These are phyloP conservation scores for Morbakka virulenta DNA, from an alignment of 30 jellyfish, hydroid and myxozoan genomes.

Conservation along the genomic window DNA sequence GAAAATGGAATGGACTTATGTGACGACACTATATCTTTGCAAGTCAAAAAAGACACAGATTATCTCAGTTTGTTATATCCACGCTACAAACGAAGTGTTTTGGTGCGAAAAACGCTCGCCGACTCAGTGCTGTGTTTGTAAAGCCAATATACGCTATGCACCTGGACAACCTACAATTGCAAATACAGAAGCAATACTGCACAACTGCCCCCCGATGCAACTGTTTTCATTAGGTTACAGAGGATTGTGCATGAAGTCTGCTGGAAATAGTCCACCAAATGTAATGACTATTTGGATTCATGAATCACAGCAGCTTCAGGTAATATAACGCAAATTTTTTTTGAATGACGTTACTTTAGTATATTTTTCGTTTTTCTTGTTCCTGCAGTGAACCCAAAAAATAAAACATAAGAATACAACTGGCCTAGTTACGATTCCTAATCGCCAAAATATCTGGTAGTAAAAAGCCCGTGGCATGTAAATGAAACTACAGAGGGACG, in stretches of 20 bases:
- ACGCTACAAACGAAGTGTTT: slow-evolving; percentile 35
- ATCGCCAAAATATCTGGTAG: too few species aligned
- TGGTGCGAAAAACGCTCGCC: slow-evolving; percentile 94
- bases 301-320: slow-evolving; percentile 53
- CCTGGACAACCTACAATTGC: slow-evolving; percentile 10
- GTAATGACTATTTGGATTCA: slow-evolving; percentile 76
- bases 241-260: slow-evolving; percentile 41
- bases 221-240: slow-evolving; percentile 34
- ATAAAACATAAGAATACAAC: too few species aligned
- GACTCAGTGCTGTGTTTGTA: slow-evolving; percentile 91
- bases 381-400: too few species aligned
- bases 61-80: slow-evolving; percentile 57
- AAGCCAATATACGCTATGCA: slow-evolving; percentile 20
- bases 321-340: background rate
- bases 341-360: too few species aligned
- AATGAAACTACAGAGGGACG: too few species aligned
- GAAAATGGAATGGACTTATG: slow-evolving; percentile 66
- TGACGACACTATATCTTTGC: slow-evolving; percentile 38
- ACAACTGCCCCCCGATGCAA: slow-evolving; percentile 89
- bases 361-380: too few species aligned
- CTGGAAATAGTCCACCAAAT: slow-evolving; percentile 67
- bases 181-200: slow-evolving; percentile 56
- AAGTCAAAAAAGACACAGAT: slow-evolving; percentile 62
- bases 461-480: too few species aligned
- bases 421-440: too few species aligned